phyloP scores from a whole-genome alignment of 1,140 invertebrate genomes.

The Drosophila ficusphila region DNA sequence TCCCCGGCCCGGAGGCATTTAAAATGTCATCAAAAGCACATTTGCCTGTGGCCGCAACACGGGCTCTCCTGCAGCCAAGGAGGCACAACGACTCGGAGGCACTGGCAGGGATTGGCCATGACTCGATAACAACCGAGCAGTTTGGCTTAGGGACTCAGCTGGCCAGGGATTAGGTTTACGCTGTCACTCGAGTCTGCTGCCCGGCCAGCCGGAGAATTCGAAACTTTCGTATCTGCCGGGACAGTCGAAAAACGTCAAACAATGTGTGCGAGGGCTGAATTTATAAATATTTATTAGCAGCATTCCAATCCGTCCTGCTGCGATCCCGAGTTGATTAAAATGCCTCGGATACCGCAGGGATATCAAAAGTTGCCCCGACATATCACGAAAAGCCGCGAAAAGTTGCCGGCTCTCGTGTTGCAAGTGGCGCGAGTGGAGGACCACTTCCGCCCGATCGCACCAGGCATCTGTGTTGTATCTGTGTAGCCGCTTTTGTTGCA shows the following conservation, averaged over 20 bases:
- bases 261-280: constrained; percentile 22
- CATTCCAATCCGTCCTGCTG: constrained; percentile 41
- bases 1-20: constrained; percentile 33
- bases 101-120: constrained; percentile 26
- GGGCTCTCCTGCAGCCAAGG: constrained; percentile 54
- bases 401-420: constrained; percentile 33
- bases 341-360: constrained; percentile 44
- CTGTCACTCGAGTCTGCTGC: neutral
- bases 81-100: constrained; percentile 36
- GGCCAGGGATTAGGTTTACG: constrained; percentile 17
- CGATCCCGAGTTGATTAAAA: constrained; percentile 66
- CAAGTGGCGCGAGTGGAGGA: neutral
- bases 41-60: constrained; percentile 46
- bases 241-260: constrained; percentile 25
- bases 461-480: constrained; percentile 4
- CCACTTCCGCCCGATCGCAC: constrained; percentile 63
- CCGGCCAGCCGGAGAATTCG: constrained; percentile 15
- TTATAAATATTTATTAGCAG: constrained; percentile 78
- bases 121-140: constrained; percentile 50
- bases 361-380: constrained; percentile 30
- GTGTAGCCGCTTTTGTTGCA: constrained; percentile 27
- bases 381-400: constrained; percentile 20
- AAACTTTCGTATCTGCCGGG: constrained; percentile 35
- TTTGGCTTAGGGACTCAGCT: constrained; percentile 58
- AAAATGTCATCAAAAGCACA: constrained; percentile 75